Conservation (phyloP, 2,113 vertebrate species). For the Penelope pileata region DNA sequence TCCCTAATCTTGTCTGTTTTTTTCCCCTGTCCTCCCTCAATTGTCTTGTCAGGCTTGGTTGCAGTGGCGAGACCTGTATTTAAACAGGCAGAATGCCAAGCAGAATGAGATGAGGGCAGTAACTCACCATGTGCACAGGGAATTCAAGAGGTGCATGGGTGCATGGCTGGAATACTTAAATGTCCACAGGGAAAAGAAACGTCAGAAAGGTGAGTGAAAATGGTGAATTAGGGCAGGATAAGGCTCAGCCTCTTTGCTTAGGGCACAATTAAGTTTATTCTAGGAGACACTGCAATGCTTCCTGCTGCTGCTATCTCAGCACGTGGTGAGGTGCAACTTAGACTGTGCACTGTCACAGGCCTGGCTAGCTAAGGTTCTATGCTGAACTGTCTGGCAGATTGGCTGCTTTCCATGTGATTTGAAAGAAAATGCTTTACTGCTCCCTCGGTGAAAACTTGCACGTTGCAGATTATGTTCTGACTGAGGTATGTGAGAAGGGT, state of each 20-base stretch:
- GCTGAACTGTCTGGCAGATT: not conserved
- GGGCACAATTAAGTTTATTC: rapidly evolving
- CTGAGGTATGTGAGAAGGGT: not conserved
- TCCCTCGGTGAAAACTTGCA: not conserved
- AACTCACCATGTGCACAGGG: slow-evolving; percentile 42
- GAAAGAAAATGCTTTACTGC: not conserved
- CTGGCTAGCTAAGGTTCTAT: not conserved
- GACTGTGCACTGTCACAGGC: not conserved
- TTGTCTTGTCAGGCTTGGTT: slow-evolving; percentile 80
- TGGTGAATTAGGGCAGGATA: not conserved
- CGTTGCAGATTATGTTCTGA: not conserved
- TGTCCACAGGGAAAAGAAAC: slow-evolving; percentile 71
- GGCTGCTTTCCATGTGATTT: not conserved
- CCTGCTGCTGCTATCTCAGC: not conserved
- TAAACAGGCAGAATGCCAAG: slow-evolving; percentile 51
- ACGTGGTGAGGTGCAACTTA: not conserved
- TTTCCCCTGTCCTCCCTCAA: not conserved
- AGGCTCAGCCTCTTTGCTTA: not conserved
- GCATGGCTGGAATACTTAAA: slow-evolving; percentile 78
- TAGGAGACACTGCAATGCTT: not conserved
- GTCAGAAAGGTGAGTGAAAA: slow-evolving; percentile 70
- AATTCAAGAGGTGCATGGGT: slow-evolving; percentile 69
- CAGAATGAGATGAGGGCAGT: slow-evolving; percentile 71
- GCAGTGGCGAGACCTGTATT: slow-evolving; percentile 79
- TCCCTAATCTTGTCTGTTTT: not conserved